These are phyloP conservation scores for Champsocephalus gunnari DNA, from an alignment of 2,797 vertebrate species.

Conservation along the genomic window DNA sequence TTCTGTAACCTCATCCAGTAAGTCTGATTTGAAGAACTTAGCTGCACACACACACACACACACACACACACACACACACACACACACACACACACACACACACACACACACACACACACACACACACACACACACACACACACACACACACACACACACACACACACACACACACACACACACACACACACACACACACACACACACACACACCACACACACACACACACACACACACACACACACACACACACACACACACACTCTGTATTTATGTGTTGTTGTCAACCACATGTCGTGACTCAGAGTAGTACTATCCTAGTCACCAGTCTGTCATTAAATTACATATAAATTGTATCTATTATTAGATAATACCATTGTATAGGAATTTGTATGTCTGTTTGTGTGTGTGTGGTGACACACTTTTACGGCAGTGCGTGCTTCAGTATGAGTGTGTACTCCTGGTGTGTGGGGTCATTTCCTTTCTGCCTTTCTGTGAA, in stretches of 20 bases:
- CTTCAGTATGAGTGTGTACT: slow-evolving; percentile 63
- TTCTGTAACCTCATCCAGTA: slow-evolving; percentile 52
- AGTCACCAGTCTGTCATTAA: slow-evolving; percentile 32
- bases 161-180: slow-evolving; percentile 23
- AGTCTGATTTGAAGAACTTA: slow-evolving; percentile 69
- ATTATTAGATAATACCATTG: slow-evolving; percentile 15
- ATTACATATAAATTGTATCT: slow-evolving; percentile 17
- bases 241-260: not conserved
- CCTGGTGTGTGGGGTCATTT: slow-evolving; percentile 75
- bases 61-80: slow-evolving; percentile 31
- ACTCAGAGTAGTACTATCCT: slow-evolving; percentile 27
- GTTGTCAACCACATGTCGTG: slow-evolving; percentile 44
- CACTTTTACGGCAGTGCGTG: slow-evolving; percentile 29
- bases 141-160: slow-evolving; percentile 21
- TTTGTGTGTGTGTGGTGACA: slow-evolving; percentile 37
- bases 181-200: slow-evolving; percentile 32
- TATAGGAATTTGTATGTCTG: slow-evolving; percentile 30
- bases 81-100: slow-evolving; percentile 33
- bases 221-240: slow-evolving; percentile 22
- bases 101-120: slow-evolving; percentile 27
- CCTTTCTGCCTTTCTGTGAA: slow-evolving; percentile 70
- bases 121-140: too few relatives aligned
- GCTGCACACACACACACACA: slow-evolving; percentile 39
- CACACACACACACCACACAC: slow-evolving; percentile 27
- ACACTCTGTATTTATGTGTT: slow-evolving; percentile 5